These are phyloP conservation scores for Oxyura jamaicensis DNA, from an alignment of 2,113 vertebrate genomes.

Conservation along the genomic window DNA sequence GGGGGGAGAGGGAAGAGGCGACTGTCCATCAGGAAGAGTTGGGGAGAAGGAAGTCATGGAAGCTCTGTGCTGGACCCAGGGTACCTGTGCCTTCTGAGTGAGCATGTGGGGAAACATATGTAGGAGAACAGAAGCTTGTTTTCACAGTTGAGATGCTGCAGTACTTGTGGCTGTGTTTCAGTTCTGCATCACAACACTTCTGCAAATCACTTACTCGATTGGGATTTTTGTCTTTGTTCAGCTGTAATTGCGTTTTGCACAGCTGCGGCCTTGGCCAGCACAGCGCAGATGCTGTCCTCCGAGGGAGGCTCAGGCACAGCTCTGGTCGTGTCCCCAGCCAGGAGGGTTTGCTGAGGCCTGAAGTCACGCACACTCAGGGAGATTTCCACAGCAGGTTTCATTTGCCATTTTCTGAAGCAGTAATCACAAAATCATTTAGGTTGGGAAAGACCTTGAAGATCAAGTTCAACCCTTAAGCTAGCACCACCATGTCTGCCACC, in stretches of 20 bases:
- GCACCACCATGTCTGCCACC: no score
- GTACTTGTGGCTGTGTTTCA: not conserved
- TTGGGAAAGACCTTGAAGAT: no score
- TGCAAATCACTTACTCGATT: not conserved
- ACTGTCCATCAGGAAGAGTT: not conserved
- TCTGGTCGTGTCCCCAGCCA: not conserved
- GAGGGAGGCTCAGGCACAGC: not conserved
- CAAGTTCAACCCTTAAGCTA: no score
- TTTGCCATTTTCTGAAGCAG: not conserved
- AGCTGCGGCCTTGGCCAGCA: not conserved
- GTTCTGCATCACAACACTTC: not conserved
- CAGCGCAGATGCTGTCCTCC: not conserved
- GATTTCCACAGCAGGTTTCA: not conserved
- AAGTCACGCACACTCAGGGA: accelerated
- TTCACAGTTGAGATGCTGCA: not conserved
- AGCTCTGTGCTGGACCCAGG: accelerated
- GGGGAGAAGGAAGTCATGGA: not conserved
- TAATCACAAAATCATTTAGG: no score
- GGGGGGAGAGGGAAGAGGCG: not conserved
- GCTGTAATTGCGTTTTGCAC: not conserved
- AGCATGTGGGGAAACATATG: not conserved
- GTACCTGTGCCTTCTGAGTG: not conserved
- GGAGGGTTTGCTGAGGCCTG: not conserved
- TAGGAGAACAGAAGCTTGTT: not conserved
- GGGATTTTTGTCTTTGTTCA: not conserved